Percentiles rank a stretch among this genome's conserved stretches.
phyloP scores from a whole-genome alignment of 2,888 invertebrate genomes.

The Chironomus riparius region DNA sequence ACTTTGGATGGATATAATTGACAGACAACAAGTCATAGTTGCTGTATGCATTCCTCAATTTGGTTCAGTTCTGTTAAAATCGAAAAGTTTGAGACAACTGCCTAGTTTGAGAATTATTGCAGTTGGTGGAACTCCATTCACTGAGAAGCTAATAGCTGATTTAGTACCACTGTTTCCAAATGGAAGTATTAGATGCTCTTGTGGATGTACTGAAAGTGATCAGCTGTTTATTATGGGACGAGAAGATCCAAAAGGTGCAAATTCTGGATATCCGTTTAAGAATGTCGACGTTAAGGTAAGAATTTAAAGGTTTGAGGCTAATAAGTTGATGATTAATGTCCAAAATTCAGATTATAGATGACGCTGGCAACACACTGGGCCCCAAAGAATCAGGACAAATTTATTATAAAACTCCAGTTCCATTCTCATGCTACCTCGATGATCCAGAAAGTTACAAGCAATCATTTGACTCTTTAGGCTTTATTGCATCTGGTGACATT shows the following conservation, averaged over 20 bases:
- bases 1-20: too few relatives aligned
- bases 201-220: not conserved
- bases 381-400: not conserved
- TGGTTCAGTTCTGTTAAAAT: too few relatives aligned
- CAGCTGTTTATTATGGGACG: too few relatives aligned
- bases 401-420: not conserved
- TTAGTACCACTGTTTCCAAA: too few relatives aligned
- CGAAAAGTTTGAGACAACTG: too few relatives aligned
- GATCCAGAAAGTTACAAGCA: not conserved
- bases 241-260: not conserved
- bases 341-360: not conserved
- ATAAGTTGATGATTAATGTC: too few relatives aligned
- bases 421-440: not conserved
- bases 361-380: not conserved
- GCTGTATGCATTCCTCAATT: too few relatives aligned
- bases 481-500: conserved; percentile 27
- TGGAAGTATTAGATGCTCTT: not conserved
- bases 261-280: not conserved
- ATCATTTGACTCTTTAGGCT: not conserved
- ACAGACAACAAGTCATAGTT: too few relatives aligned
- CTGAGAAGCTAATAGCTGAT: too few relatives aligned
- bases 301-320: too few relatives aligned
- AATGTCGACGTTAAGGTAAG: not conserved
- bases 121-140: too few relatives aligned
- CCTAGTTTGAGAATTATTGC: too few relatives aligned